Conservation (phyloP, 2,888 invertebrate species). For the Melolontha melolontha region DNA sequence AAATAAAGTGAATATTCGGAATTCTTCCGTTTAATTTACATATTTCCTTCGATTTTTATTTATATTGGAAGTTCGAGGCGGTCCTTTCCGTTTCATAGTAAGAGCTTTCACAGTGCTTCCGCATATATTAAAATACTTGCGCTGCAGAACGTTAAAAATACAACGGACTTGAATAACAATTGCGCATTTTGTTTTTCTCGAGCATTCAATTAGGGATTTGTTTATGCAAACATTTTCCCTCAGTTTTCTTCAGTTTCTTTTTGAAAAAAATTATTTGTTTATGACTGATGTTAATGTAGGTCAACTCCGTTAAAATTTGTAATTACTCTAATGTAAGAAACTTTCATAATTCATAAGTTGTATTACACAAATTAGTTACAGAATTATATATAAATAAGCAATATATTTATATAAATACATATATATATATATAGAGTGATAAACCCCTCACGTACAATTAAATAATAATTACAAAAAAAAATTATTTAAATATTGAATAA, state of each 20-base stretch:
- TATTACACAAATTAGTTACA: too few relatives aligned
- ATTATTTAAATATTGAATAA: too few relatives aligned
- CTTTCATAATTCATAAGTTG: too few relatives aligned
- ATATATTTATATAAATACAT: too few relatives aligned
- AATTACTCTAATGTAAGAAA: too few relatives aligned
- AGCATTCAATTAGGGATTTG: slow-evolving; percentile 59
- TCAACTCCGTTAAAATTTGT: too few relatives aligned
- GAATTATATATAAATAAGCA: too few relatives aligned
- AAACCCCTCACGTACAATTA: too few relatives aligned
- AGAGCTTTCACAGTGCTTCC: slow-evolving; percentile 52
- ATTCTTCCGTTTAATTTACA: slow-evolving; percentile 46
- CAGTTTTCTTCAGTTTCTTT: slow-evolving; percentile 17
- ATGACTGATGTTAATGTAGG: neutral
- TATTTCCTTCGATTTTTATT: slow-evolving; percentile 48
- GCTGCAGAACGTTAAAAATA: slow-evolving; percentile 47
- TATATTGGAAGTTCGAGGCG: slow-evolving; percentile 46
- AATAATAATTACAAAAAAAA: too few relatives aligned
- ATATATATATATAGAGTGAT: too few relatives aligned
- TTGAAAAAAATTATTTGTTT: slow-evolving; percentile 46
- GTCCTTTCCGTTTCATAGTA: slow-evolving; percentile 40
- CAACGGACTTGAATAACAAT: slow-evolving; percentile 59
- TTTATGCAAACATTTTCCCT: slow-evolving; percentile 54
- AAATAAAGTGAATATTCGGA: slow-evolving; percentile 45
- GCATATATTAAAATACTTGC: slow-evolving; percentile 57
- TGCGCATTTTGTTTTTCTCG: slow-evolving; percentile 58